Evolutionary conservation across 2,888 invertebrate species (phyloP).

Genomic region (Cephus sareptanus): DNA sequence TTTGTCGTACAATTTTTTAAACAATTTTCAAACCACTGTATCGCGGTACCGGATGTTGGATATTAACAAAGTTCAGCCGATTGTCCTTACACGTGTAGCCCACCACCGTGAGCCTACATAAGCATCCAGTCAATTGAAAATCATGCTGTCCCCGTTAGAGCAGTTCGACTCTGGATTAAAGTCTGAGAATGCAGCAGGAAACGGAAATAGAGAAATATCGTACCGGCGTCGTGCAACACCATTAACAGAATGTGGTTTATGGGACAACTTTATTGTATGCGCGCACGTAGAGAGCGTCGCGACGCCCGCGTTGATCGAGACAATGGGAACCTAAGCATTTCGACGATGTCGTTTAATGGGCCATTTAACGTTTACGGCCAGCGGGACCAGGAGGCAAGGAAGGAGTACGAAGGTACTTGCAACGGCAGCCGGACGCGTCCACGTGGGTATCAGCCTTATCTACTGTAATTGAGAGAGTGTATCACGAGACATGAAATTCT

Average conservation of each 20-base stretch:
- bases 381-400: constrained; percentile 7
- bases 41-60: neutral
- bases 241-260: constrained; percentile 53
- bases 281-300: constrained; percentile 10
- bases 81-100: neutral
- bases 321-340: constrained; percentile 29
- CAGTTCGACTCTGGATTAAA: constrained; percentile 34
- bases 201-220: constrained; percentile 55
- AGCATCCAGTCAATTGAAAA: constrained; percentile 39
- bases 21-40: neutral
- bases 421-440: neutral
- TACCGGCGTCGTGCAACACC: constrained; percentile 29
- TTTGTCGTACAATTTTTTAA: neutral
- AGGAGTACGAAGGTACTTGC: neutral
- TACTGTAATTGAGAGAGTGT: neutral
- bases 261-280: constrained; percentile 50
- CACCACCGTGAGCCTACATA: neutral
- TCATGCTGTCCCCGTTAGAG: constrained; percentile 55
- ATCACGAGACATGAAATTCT: neutral
- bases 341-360: constrained; percentile 30
- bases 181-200: constrained; percentile 20
- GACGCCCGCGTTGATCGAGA: constrained; percentile 10
- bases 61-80: neutral
- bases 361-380: constrained; percentile 27
- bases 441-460: neutral